phyloP scores from a whole-genome alignment of 2,888 invertebrate species.

The Diplolepis rosae region DNA sequence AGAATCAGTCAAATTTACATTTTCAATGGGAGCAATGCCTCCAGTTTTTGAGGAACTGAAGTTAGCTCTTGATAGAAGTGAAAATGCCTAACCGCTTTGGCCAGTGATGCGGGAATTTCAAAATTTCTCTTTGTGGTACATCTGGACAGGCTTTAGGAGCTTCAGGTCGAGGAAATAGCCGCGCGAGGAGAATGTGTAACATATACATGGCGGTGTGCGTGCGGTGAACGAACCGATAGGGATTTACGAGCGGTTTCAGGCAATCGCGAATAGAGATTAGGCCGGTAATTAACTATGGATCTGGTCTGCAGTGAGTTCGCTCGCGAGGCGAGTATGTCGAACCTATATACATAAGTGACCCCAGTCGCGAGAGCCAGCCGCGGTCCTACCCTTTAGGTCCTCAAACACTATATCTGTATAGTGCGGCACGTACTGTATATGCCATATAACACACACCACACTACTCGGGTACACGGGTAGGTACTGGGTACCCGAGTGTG shows the following conservation, averaged over 20 bases:
- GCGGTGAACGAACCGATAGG: conserved; percentile 69
- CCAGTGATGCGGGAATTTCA: conserved; percentile 10
- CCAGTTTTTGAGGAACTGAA: too few species aligned
- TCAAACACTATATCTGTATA: conserved; percentile 38
- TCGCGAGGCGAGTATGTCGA: conserved; percentile 52
- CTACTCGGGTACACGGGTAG: conserved; percentile 36
- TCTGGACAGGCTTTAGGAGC: not conserved
- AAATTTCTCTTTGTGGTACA: conserved; percentile 20
- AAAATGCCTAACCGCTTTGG: too few species aligned
- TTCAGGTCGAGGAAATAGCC: conserved; percentile 19
- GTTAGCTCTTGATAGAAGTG: too few species aligned
- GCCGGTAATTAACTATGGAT: conserved; percentile 74
- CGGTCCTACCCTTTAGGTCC: conserved; percentile 64
- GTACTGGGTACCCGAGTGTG: conserved; percentile 38
- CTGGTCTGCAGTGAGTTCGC: conserved; percentile 68
- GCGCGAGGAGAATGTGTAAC: conserved; percentile 36
- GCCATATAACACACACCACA: conserved; percentile 35
- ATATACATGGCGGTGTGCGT: conserved; percentile 56
- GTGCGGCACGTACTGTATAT: conserved; percentile 6
- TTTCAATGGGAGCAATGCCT: too few species aligned
- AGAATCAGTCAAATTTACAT: too few species aligned
- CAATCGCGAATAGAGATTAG: conserved; percentile 74
- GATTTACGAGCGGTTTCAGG: conserved; percentile 73
- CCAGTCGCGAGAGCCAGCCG: conserved; percentile 64
- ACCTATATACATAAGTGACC: conserved; percentile 61